A percentile compares a stretch with the other conserved stretches of the same genome.
phyloP scores from a whole-genome alignment of 2,113 vertebrate genomes.

The Sisor rabdophorus region DNA sequence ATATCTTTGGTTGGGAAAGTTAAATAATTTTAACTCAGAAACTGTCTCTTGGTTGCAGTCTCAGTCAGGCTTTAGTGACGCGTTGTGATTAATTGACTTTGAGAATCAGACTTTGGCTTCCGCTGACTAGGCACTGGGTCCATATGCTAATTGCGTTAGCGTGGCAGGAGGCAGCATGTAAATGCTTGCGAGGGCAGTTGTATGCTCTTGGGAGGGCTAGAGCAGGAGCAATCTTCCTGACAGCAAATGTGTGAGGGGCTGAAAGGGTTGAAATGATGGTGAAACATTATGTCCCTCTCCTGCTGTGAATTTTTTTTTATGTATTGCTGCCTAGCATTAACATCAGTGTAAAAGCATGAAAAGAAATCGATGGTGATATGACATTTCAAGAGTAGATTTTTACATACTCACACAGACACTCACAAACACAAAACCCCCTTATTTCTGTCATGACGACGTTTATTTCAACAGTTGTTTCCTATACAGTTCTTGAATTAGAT shows the following conservation, averaged over 20 bases:
- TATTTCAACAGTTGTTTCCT: neutral
- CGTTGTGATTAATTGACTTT: constrained; percentile 66
- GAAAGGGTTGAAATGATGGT: constrained; percentile 40
- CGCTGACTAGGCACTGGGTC: constrained; percentile 59
- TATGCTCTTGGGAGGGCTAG: constrained; percentile 34
- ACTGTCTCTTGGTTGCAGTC: constrained; percentile 18
- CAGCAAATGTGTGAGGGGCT: constrained; percentile 22
- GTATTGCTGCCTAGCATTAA: constrained; percentile 33
- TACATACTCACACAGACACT: neutral
- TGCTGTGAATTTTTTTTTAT: constrained; percentile 42
- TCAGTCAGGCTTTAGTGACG: constrained; percentile 29
- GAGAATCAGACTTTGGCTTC: constrained; percentile 61
- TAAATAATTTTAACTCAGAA: neutral
- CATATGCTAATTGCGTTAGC: constrained; percentile 67
- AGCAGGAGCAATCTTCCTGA: constrained; percentile 30
- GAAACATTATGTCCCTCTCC: constrained; percentile 44
- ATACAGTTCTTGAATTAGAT: neutral
- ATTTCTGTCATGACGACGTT: neutral
- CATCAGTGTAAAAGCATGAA: constrained; percentile 17
- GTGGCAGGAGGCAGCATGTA: constrained; percentile 55
- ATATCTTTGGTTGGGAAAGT: no score
- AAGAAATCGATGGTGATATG: constrained; percentile 17
- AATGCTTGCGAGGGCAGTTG: constrained; percentile 44
- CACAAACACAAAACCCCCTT: neutral
- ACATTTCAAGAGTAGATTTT: neutral